Base-by-base conservation (phyloP, 1,140 invertebrate genomes). In the Habropoda laboriosa region DNA sequence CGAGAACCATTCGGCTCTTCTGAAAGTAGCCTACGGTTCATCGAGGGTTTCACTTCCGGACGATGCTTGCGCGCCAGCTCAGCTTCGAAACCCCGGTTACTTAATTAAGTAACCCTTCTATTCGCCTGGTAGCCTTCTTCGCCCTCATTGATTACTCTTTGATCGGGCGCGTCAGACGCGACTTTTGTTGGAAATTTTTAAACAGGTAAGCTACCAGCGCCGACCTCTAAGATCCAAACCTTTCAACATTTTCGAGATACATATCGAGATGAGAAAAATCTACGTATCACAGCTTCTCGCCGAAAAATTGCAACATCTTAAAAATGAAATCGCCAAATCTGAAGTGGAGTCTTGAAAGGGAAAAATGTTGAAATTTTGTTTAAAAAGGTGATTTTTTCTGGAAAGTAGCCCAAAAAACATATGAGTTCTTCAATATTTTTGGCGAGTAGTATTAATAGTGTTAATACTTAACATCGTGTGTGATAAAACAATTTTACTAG, bases 121-220 rank as follows among this genome's bases (percentile, higher is more conserved):
- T 67, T 68, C 67, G 24, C 60, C 45, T 51, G 58, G 58, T 47
- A 58, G 74, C 53, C 55, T 83, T 53, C 64, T 58, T 78, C 55
- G 51, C 40, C 72, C 49, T 49, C 49, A 40, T 72, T 86, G 79
- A 86, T 86, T 86, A 81, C 82, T 81, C 83, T 86, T 86, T 86
- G 83, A 85, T 86, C 82, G 73, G 51, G 64, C 68, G 63, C 55
- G 38, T 67, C 61, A 78, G 64, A 63, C 68, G 42, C 66, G 72
- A 66, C 64, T 85, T 71, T 78, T 73, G 72, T 68, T 78, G 82
- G 49, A 78, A 71, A 85, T 81, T 85, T 85, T 81, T 67, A 78
- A 74, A 57, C 57, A 27, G 38, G n/a, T 40, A 42, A 27, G 47
- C 61, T 8, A 61, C 35, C 67, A 35, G 35, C 32, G n/a, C 47